These are phyloP conservation scores for Drosophila hamatofila DNA, from an alignment of 2,888 invertebrate species.

Conservation along the genomic window DNA sequence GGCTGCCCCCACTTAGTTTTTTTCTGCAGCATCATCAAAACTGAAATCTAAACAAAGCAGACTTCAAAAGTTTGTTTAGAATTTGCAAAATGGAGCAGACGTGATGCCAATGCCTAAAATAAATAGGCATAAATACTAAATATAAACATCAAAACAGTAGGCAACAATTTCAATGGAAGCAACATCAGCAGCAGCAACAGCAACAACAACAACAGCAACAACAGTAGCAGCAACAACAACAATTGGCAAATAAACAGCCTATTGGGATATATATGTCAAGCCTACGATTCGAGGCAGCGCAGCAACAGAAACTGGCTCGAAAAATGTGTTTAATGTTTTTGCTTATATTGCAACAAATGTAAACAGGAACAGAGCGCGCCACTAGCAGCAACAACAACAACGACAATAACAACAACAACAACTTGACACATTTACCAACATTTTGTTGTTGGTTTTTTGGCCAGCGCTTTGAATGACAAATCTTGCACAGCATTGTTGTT, in stretches of 20 bases:
- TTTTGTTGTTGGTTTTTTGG: slow-evolving; percentile 53
- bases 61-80: slow-evolving; percentile 39
- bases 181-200: slow-evolving; percentile 3
- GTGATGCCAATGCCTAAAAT: slow-evolving; percentile 11
- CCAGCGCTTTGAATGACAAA: slow-evolving; percentile 66
- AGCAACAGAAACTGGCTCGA: slow-evolving; percentile 56
- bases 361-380: slow-evolving; percentile 58
- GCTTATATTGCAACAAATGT: slow-evolving; percentile 63
- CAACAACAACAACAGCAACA: slow-evolving; percentile 3
- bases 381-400: not conserved
- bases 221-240: slow-evolving; percentile 4
- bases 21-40: slow-evolving; percentile 47
- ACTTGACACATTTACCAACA: slow-evolving; percentile 76
- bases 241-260: slow-evolving; percentile 37
- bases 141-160: slow-evolving; percentile 20
- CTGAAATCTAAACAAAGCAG: slow-evolving; percentile 17
- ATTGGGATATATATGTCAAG: slow-evolving; percentile 69
- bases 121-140: slow-evolving; percentile 30
- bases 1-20: slow-evolving; percentile 25
- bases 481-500: slow-evolving; percentile 52
- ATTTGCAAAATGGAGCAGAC: slow-evolving; percentile 26
- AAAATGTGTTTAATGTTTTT: slow-evolving; percentile 60
- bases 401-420: slow-evolving; percentile 19
- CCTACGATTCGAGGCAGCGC: slow-evolving; percentile 43
- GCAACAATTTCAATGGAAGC: slow-evolving; percentile 16